Conservation (phyloP, 2,888 invertebrate species). For the Timandra comae region DNA sequence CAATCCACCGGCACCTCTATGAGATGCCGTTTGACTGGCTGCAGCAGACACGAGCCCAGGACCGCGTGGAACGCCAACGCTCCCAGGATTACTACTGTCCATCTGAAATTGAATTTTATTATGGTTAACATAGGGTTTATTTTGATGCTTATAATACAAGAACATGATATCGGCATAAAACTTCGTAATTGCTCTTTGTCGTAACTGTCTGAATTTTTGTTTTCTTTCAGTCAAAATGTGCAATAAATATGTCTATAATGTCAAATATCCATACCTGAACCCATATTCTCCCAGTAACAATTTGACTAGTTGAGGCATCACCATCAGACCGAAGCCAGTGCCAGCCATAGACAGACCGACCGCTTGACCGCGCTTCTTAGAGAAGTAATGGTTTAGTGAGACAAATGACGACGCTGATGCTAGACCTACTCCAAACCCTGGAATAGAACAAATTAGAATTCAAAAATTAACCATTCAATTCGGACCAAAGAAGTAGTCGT, state of each 20-base stretch:
- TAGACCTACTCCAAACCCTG: constrained; percentile 86
- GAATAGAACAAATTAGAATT: too few relatives aligned
- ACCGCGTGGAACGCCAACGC: constrained; percentile 82
- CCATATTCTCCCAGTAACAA: constrained; percentile 78
- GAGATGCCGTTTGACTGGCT: constrained; percentile 84
- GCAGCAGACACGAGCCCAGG: constrained; percentile 80
- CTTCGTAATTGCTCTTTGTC: too few relatives aligned
- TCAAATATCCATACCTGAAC: too few relatives aligned
- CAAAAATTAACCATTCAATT: too few relatives aligned
- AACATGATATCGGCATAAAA: too few relatives aligned
- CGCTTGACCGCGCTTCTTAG: constrained; percentile 85
- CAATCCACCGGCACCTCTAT: constrained; percentile 75
- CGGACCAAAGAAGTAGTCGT: too few relatives aligned
- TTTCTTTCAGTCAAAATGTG: too few relatives aligned
- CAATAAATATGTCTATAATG: too few relatives aligned
- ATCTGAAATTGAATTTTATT: too few relatives aligned
- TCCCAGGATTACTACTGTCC: constrained; percentile 81
- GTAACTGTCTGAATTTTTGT: too few relatives aligned
- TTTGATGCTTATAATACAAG: too few relatives aligned
- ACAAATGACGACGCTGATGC: constrained; percentile 87
- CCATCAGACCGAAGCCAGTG: constrained; percentile 86
- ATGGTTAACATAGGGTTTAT: too few relatives aligned
- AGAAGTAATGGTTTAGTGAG: constrained; percentile 86
- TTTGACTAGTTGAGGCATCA: constrained; percentile 86
- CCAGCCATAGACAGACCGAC: constrained; percentile 88